Conservation (phyloP, 1,140 invertebrate genomes). For the Trichonephila clavata region DNA sequence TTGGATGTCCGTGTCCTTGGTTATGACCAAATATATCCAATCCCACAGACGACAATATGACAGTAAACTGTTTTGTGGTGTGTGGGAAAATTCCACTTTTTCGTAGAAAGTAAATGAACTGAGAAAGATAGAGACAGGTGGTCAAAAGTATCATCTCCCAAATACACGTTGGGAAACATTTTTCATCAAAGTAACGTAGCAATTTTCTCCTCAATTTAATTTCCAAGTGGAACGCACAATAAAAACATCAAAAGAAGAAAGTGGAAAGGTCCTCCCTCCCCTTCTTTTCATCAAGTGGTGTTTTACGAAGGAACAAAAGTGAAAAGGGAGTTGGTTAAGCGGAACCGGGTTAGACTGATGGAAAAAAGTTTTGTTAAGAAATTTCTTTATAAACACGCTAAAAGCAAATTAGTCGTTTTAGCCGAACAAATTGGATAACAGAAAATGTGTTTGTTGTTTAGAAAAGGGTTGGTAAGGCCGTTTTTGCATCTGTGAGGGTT, state of each 20-base stretch:
- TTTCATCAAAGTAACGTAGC: constrained; percentile 54
- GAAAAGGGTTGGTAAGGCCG: background rate
- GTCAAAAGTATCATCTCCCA: constrained; percentile 58
- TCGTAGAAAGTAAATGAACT: constrained; percentile 30
- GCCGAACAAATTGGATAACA: constrained; percentile 56
- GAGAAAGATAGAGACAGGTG: constrained; percentile 5
- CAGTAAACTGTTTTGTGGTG: background rate
- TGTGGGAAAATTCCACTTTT: constrained; percentile 25
- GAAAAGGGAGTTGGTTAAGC: constrained; percentile 30
- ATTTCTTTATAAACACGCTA: constrained; percentile 22
- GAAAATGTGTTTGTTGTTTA: constrained; percentile 5
- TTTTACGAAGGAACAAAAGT: constrained; percentile 28
- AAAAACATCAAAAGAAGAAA: constrained; percentile 59
- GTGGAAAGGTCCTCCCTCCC: constrained; percentile 16
- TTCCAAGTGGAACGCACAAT: constrained; percentile 65
- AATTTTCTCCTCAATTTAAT: constrained; percentile 74
- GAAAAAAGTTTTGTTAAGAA: constrained; percentile 26
- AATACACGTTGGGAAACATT: constrained; percentile 49
- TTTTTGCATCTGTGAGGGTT: background rate
- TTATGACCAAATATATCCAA: background rate
- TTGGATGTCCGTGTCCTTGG: background rate
- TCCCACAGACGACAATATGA: constrained; percentile 7
- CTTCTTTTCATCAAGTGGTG: constrained; percentile 40
- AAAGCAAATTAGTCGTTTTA: constrained; percentile 45
- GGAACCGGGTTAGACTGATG: constrained; percentile 36